phyloP scores from a whole-genome alignment of 1,140 invertebrate species.

The Lasaia peninsularis region DNA sequence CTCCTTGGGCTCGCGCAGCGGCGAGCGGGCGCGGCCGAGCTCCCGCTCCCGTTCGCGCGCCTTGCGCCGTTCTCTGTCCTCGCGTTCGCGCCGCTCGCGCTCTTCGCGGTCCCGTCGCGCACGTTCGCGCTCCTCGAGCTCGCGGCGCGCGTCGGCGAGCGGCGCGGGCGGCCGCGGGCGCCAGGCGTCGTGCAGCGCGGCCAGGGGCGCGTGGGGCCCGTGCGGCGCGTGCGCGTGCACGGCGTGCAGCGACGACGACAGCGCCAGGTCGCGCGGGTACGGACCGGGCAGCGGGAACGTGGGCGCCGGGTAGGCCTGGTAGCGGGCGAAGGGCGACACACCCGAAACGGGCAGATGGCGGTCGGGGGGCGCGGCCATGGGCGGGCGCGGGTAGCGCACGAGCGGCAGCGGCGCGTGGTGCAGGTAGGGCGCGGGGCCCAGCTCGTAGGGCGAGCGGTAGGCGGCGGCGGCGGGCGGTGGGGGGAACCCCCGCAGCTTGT shows the following conservation, averaged over 20 bases:
- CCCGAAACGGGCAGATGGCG: conserved; percentile 71
- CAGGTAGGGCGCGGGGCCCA: conserved; percentile 78
- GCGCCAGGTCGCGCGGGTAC: conserved; percentile 81
- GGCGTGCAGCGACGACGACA: conserved; percentile 59
- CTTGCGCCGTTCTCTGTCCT: conserved; percentile 76
- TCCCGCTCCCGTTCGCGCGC: conserved; percentile 64
- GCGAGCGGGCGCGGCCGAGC: conserved; percentile 82
- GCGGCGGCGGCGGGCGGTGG: conserved; percentile 65
- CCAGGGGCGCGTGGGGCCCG: conserved; percentile 40
- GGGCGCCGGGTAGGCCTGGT: conserved; percentile 79
- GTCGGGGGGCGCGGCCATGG: conserved; percentile 65
- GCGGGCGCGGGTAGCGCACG: conserved; percentile 82
- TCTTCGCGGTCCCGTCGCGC: conserved; percentile 84
- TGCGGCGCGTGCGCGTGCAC: conserved; percentile 37
- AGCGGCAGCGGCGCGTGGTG: conserved; percentile 73
- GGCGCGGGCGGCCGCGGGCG: conserved; percentile 79
- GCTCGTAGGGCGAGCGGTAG: conserved; percentile 80
- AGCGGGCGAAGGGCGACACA: conserved; percentile 87
- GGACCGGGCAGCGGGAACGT: conserved; percentile 80
- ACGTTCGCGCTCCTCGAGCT: conserved; percentile 81
- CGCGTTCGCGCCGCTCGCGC: conserved; percentile 82
- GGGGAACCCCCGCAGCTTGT: conserved; percentile 79
- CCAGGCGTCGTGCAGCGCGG: conserved; percentile 65
- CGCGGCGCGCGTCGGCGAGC: conserved; percentile 74
- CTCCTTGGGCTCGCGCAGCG: conserved; percentile 79